Base-by-base conservation (phyloP, 2,113 vertebrate genomes). In the Callopanchax toddi region DNA sequence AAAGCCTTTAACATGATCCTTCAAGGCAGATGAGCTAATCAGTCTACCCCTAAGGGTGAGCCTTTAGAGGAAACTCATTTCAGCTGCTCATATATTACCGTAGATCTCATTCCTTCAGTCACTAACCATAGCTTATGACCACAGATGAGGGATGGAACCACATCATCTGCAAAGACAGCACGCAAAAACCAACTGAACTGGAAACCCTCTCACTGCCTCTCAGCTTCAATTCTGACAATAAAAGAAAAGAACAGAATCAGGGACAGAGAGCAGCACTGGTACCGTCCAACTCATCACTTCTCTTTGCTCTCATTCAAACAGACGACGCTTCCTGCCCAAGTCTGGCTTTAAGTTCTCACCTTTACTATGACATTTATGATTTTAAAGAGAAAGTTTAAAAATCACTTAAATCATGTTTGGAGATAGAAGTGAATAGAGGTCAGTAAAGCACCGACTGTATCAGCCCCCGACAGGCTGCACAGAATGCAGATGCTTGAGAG, bases 371-470 rank as follows among this genome's bases (percentile, higher is more conserved):
- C 29, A 6, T 9, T 32, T 32, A 44, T 44, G n/a, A 44, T n/a
- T 43, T 43, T 7, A 15, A 43, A 17, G 29, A 32, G 10, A 32
- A 32, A 8, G 29, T 32, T 57, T 26, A 1, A 55, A 6, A 22
- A 32, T 51, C 11, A 34, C 39, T 0, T 6, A 23, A 49, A 51
- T 56, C 25, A 37, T 0, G 11, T 40, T 36, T 1, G 43, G 42
- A 18, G 29, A 46, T 53, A 37, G 21, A 37, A 56, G 50, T 20
- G 0, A 44, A 13, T 25, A 61, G 37, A 45, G 61, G 42, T 58
- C 21, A 74, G 72, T 51, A 67, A 52, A 57, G 21, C 18, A 15
- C 55, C 55, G 50, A 87, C 73, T 1, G 18, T 25, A 67, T 82
- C 64, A 59, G 22, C 40, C 49, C 26, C 66, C 54, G 50, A 74